Evolutionary conservation across 2,888 invertebrate genomes (phyloP).

Genomic region (Catocala fraxini): DNA sequence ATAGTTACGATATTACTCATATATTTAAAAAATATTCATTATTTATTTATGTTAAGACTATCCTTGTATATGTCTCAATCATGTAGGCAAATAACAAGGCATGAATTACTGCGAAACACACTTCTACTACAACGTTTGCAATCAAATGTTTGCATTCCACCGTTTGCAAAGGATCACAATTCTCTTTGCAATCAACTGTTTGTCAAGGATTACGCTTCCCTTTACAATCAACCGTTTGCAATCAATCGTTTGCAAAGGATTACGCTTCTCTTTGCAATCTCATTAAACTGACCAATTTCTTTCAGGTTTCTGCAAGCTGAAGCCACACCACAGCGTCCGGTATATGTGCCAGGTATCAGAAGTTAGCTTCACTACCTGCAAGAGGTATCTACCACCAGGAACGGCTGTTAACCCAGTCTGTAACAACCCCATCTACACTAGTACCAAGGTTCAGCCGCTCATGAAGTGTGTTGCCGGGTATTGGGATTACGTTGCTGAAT

Average conservation of each 20-base stretch:
- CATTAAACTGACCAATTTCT: not conserved
- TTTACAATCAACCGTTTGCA: not conserved
- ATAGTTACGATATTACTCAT: too few relatives aligned
- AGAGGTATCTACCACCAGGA: constrained; percentile 19
- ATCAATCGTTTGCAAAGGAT: not conserved
- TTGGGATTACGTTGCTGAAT: constrained; percentile 37
- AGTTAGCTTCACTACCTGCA: not conserved
- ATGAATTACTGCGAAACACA: too few relatives aligned
- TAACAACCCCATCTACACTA: constrained; percentile 23
- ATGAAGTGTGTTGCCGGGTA: constrained; percentile 42
- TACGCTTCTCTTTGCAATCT: not conserved
- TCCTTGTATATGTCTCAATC: too few relatives aligned
- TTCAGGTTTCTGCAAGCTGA: constrained; percentile 9
- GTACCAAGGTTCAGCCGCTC: constrained; percentile 3
- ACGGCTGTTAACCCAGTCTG: constrained; percentile 27
- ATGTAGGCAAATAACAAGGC: too few relatives aligned
- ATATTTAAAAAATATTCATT: too few relatives aligned
- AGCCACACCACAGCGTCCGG: constrained; percentile 3
- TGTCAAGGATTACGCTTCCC: not conserved
- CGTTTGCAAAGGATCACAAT: too few relatives aligned
- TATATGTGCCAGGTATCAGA: not conserved
- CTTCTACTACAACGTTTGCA: too few relatives aligned
- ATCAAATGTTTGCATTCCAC: too few relatives aligned
- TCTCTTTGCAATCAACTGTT: not conserved
- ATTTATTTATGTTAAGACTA: too few relatives aligned